Percentiles rank a stretch among this genome's conserved stretches.
phyloP scores from a whole-genome alignment of 2,888 invertebrate genomes.

The Cyclophora albipunctata region DNA sequence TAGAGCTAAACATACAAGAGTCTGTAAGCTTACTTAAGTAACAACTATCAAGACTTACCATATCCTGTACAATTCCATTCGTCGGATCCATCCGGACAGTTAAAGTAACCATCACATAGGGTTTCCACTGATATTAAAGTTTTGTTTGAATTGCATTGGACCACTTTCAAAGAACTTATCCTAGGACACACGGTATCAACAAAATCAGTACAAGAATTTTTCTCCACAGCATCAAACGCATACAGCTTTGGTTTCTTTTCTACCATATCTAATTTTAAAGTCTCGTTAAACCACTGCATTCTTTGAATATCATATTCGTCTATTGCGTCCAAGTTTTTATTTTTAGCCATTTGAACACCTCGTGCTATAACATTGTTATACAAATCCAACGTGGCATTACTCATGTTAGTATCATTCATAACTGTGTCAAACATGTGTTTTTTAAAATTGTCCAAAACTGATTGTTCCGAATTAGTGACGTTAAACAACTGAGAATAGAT shows the following conservation, averaged over 20 bases:
- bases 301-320: too few relatives aligned
- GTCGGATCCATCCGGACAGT: slow-evolving; percentile 46
- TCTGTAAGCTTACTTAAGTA: too few relatives aligned
- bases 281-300: too few relatives aligned
- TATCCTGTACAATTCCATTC: slow-evolving; percentile 42
- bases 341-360: slow-evolving; percentile 11
- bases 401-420: too few relatives aligned
- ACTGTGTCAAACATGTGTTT: too few relatives aligned
- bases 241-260: too few relatives aligned
- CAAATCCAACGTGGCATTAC: too few relatives aligned
- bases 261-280: too few relatives aligned
- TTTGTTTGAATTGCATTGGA: slow-evolving; percentile 34
- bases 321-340: slow-evolving; percentile 4
- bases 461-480: slow-evolving; percentile 16
- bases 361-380: too few relatives aligned
- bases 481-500: slow-evolving; percentile 25
- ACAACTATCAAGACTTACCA: slow-evolving; percentile 25
- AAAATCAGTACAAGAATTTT: too few relatives aligned
- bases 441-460: too few relatives aligned
- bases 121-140: slow-evolving; percentile 30
- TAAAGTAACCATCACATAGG: slow-evolving; percentile 43
- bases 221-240: too few relatives aligned
- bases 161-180: slow-evolving; percentile 34
- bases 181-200: slow-evolving; percentile 26
- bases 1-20: not conserved